These are phyloP conservation scores for Tragelaphus imberbis DNA, from an alignment of 2,113 vertebrate genomes.

Conservation along the genomic window DNA sequence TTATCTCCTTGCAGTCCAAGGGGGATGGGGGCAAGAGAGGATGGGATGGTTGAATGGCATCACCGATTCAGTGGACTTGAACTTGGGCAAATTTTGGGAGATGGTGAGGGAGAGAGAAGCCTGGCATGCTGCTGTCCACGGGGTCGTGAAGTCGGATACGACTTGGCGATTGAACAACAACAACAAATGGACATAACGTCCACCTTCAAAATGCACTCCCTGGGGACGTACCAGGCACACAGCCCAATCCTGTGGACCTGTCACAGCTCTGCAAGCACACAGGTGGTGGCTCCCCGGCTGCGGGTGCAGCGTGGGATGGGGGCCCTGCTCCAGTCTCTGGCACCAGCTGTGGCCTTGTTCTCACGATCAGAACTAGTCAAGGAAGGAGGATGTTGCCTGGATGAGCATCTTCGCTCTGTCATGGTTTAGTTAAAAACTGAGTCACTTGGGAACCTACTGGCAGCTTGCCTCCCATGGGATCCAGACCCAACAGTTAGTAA, in stretches of 20 bases:
- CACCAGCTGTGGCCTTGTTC: too few species aligned
- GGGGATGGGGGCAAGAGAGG: not conserved
- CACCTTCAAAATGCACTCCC: too few species aligned
- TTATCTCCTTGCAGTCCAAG: not conserved
- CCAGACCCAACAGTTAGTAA: not conserved
- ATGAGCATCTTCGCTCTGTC: fast-evolving
- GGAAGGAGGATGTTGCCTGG: fast-evolving
- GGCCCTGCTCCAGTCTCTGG: fast-evolving
- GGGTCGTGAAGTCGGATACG: fast-evolving
- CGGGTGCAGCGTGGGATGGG: too few species aligned
- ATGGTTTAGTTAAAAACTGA: not conserved
- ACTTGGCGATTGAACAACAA: not conserved
- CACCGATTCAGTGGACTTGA: not conserved
- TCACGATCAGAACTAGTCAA: too few species aligned
- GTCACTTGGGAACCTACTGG: not conserved
- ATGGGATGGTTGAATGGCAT: not conserved
- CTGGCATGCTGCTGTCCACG: fast-evolving
- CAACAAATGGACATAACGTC: not conserved
- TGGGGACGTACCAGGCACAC: fast-evolving
- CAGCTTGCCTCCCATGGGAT: not conserved
- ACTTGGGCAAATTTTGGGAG: not conserved
- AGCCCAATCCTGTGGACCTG: fast-evolving
- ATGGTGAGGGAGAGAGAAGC: not conserved
- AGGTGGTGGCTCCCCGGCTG: fast-evolving
- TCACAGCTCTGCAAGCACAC: fast-evolving